Percentiles rank a stretch among this genome's conserved stretches.
Evolutionary conservation across 53 echinoderm and acorn worm genomes (phyloP).

Genomic region (Paracentrotus lividus): DNA sequence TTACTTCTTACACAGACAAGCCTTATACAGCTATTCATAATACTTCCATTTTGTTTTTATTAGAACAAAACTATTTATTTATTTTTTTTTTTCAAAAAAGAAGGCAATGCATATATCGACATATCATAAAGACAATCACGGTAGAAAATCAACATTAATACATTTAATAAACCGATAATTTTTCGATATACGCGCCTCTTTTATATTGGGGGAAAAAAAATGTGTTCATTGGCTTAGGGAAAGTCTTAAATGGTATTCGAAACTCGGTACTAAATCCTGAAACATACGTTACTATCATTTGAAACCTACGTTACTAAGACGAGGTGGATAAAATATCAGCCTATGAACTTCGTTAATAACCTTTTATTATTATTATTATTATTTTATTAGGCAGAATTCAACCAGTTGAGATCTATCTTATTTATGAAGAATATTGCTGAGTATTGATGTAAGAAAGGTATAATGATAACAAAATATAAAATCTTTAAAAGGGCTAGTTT

Average conservation of each 20-base stretch:
- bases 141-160: background rate
- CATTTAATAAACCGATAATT: conserved; percentile 2
- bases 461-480: background rate
- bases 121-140: background rate
- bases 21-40: no score
- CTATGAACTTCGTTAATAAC: conserved; percentile 6
- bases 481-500: conserved; percentile 6
- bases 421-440: background rate
- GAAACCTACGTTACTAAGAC: conserved; percentile 30
- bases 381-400: no score
- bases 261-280: conserved; percentile 28
- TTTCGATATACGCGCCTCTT: background rate
- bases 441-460: conserved; percentile 13
- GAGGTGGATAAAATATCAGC: conserved; percentile 19
- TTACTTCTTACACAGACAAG: no score
- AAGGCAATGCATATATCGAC: no score
- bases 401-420: background rate
- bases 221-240: background rate
- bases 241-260: conserved; percentile 11
- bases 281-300: conserved; percentile 36
- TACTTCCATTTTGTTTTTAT: no score
- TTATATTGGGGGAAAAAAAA: background rate
- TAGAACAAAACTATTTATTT: no score
- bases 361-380: no score
- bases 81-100: no score